A percentile compares a stretch with the other conserved stretches of the same genome.
Conservation (phyloP, 2,113 vertebrate species). For the Sterrhoptilus dennistouni region DNA sequence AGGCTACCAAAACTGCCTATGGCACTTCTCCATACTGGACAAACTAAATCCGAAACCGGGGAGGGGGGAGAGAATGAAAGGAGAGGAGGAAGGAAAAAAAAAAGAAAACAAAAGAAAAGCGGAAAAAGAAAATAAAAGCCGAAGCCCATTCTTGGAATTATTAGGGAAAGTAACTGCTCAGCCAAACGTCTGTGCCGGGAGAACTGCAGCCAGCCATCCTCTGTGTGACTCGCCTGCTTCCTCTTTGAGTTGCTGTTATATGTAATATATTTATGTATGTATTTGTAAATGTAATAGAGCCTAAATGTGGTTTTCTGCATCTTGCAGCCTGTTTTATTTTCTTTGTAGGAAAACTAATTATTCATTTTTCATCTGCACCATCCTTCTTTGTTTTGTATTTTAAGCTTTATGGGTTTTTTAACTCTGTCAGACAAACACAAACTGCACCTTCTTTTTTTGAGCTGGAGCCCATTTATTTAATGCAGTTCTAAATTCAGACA, state of each 20-base stretch:
- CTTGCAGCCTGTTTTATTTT: constrained; percentile 50
- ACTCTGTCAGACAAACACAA: neutral
- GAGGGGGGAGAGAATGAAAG: neutral
- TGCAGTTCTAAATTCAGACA: constrained; percentile 15
- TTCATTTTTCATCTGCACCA: neutral
- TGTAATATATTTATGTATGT: constrained; percentile 88
- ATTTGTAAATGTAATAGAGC: constrained; percentile 80
- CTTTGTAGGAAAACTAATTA: constrained; percentile 56
- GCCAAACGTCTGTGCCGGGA: constrained; percentile 49
- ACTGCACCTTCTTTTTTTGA: neutral
- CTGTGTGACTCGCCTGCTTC: constrained; percentile 58
- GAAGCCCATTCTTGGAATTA: constrained; percentile 51
- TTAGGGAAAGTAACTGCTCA: constrained; percentile 58
- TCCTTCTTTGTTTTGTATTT: constrained; percentile 1
- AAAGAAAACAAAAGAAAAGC: neutral
- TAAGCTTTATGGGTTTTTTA: neutral
- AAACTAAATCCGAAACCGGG: constrained; percentile 53
- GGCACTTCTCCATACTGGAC: constrained; percentile 83
- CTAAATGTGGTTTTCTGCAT: constrained; percentile 69
- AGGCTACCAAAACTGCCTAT: constrained; percentile 80
- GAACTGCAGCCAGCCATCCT: constrained; percentile 36
- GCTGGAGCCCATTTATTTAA: neutral
- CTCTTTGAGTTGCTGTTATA: constrained; percentile 76
- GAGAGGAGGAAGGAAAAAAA: neutral
- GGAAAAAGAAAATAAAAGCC: neutral